Base-by-base conservation (phyloP, 35 echinoderm and acorn worm genomes). In the Apostichopus californicus region DNA sequence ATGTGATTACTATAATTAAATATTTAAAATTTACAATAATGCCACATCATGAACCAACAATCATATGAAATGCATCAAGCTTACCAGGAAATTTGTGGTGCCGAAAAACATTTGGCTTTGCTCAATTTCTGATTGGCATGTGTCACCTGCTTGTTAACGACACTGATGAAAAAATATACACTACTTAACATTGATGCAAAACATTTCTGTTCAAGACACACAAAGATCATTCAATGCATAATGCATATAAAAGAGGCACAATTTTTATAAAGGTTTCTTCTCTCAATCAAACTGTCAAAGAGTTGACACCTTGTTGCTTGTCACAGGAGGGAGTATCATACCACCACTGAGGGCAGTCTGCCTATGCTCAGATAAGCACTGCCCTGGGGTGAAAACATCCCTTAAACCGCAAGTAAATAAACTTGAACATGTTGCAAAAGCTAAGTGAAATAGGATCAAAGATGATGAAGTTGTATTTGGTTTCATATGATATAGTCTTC, bases 221-320 rank as follows among this genome's bases (percentile, higher is more conserved):
- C 58, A 9, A 12, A 61, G 12, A 12, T 8, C 7, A 61, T 9
- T 61, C 58, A 61, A 61, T 12, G 34, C 34, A 46, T 46, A 46
- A 46, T 46, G 34, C 34, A 46, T 61, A 9, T 61, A 61, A 9
- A 61, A 61, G 58, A 61, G 8, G 7, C 58, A 61, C 12, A 5
- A 61, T 61, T 61, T 61, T 5, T 7, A 61, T 1, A 61, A 12
- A 12, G 58, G 71, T 75, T 6, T 75, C 12, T 75, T 75, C 71
- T 75, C n/a, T 75, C 71, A n/a, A 75, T 75, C 71, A 46, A 75
- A 22, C 71, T 75, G 71, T 22, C 71, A 20, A 75, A 75, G n/a
- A 75, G 17, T 61, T 61, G 58, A 61, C 58, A 61, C 58, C 58
- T 61, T 12, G 58, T 61, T 8, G 8, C 3, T 61, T 61, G 17